phyloP scores from a whole-genome alignment of 1,140 invertebrate genomes.

The Reticulitermes speratus region DNA sequence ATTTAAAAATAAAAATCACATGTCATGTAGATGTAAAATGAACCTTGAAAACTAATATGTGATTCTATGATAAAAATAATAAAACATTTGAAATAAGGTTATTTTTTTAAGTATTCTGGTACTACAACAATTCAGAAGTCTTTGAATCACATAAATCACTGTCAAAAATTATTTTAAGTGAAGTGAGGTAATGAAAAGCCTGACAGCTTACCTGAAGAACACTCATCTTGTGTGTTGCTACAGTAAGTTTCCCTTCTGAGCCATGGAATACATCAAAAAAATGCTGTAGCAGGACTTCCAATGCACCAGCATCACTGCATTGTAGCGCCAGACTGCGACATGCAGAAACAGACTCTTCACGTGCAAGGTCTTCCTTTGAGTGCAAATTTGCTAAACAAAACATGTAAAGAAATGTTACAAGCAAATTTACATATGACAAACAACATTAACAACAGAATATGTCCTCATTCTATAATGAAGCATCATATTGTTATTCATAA shows the following conservation, averaged over 20 bases:
- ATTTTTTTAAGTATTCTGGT: no score
- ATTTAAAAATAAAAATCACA: no score
- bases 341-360: slow-evolving; percentile 68
- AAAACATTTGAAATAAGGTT: no score
- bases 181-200: no score
- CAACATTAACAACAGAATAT: not conserved
- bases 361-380: slow-evolving; percentile 77
- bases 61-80: no score
- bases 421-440: not conserved
- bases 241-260: slow-evolving; percentile 87
- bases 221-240: slow-evolving; percentile 83
- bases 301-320: slow-evolving; percentile 65
- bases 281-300: slow-evolving; percentile 68
- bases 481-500: no score
- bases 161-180: no score
- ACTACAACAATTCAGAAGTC: no score
- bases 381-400: slow-evolving; percentile 64
- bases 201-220: slow-evolving; percentile 67
- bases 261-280: slow-evolving; percentile 85
- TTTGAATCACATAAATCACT: no score
- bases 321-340: slow-evolving; percentile 68
- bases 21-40: no score
- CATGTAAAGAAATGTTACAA: not conserved
- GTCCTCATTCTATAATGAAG: no score
- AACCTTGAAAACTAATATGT: no score